Evolutionary conservation across 2,113 vertebrate species (phyloP), one percentile per base, ranked within the genome.

Genomic region (Coryphaenoides rupestris): DNA sequence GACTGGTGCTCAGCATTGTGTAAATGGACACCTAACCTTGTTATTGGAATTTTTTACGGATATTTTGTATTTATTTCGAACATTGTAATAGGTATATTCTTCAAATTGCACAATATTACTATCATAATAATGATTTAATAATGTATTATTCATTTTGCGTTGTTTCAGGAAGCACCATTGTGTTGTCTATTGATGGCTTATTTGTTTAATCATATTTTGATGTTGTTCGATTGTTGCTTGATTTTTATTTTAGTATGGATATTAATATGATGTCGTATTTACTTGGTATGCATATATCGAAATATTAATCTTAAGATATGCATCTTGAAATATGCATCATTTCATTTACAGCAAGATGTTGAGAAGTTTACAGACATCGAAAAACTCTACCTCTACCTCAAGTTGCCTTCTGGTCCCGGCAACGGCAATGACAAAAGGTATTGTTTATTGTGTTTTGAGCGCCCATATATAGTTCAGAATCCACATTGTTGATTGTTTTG

Each of bases 361-460:
- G 96, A 98, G 94, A 99, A 99, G 94, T 99, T 99, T 96, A 98
- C 97, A 97, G 97, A 99, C 90, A 91, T 98, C 86, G 96, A 99
- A 94, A 99, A 99, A 93, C 97, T 99, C 97, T 98, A 98, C 97
- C 97, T 99, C 97, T 99, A 99, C 96, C 96, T 99, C 93, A 95
- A 98, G 90, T 94, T 99, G 97, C 97, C 97, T 99, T 99, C 96
- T 93, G 95, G 97, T 92, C 94, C 95, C 88, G 96, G 87, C 92
- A 96, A 90, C 93, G 95, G 93, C 90, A 90, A 88, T 87, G 95
- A 98, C 78, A 98, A 98, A 95, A 96, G 95, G 96, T 99, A 84
- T 21, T 72, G 28, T 52, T 45, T 23, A 16, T 24, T 16, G 13
- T 61, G 47, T 47, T 47, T 14, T 45, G 3, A 26, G 54, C 49